Evolutionary conservation across 2,113 vertebrate genomes (phyloP).

Genomic region (Panthera tigris): DNA sequence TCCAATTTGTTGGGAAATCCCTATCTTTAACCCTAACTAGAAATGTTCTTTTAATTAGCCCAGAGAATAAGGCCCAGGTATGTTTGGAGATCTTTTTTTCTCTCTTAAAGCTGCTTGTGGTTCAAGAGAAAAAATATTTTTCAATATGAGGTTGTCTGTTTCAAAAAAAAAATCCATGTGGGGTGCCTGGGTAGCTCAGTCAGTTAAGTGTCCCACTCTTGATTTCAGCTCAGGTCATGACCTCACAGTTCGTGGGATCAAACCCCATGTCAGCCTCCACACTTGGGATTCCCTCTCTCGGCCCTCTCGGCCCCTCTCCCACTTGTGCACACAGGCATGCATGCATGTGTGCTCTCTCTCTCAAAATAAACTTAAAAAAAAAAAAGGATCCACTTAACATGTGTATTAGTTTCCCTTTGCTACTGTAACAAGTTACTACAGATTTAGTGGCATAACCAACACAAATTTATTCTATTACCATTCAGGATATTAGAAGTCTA

Average conservation of each 20-base stretch:
- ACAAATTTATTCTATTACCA: neutral
- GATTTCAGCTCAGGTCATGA: no score
- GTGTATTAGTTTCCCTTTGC: neutral
- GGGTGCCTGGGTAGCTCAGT: no score
- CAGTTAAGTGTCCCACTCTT: no score
- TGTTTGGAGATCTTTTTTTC: neutral
- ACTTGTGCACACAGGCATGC: no score
- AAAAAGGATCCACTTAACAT: neutral
- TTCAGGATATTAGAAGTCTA: neutral
- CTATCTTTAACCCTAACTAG: neutral
- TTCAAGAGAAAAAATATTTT: neutral
- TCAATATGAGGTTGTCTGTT: neutral
- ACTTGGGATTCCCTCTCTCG: no score
- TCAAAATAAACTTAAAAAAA: neutral
- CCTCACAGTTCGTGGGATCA: no score
- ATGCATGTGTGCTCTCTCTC: no score
- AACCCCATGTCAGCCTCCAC: no score
- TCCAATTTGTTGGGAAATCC: neutral
- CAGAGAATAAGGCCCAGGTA: neutral
- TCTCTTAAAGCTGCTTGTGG: neutral
- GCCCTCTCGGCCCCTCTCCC: no score
- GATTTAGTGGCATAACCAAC: neutral
- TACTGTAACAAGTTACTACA: neutral
- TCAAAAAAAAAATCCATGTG: neutral
- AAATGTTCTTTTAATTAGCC: neutral